A percentile compares a stretch with the other conserved stretches of the same genome.
These are phyloP conservation scores for Trematomus loennbergii DNA, from an alignment of 2,113 vertebrate species.

Conservation along the genomic window DNA sequence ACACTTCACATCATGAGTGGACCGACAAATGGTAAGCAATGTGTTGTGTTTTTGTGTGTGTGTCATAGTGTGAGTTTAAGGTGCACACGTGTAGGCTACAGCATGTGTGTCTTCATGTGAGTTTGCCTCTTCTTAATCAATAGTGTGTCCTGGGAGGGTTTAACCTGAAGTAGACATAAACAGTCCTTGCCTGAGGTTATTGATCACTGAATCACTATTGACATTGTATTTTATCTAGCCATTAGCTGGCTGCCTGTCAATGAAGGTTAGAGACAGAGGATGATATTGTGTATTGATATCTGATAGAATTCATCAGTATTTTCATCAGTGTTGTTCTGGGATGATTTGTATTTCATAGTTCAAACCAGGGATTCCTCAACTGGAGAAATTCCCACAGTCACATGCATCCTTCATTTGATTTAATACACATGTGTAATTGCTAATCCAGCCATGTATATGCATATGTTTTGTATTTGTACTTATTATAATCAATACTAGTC, in stretches of 20 bases:
- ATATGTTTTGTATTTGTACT: background rate
- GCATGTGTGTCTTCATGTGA: background rate
- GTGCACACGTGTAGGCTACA: background rate
- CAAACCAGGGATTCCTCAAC: background rate
- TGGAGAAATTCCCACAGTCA: slow-evolving; percentile 6
- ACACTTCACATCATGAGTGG: slow-evolving; percentile 68
- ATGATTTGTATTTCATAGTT: slow-evolving; percentile 1
- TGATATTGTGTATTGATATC: slow-evolving; percentile 5
- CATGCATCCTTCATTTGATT: background rate
- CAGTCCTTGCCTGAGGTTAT: slow-evolving; percentile 35
- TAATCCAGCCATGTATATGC: background rate
- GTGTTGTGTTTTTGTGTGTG: slow-evolving; percentile 1
- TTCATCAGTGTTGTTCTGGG: background rate
- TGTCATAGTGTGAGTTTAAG: background rate
- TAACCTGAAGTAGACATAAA: slow-evolving; percentile 51
- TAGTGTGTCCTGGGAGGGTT: slow-evolving; percentile 52
- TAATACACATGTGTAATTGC: background rate
- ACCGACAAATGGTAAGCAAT: slow-evolving; percentile 67
- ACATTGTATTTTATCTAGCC: slow-evolving; percentile 43
- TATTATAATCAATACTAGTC: background rate
- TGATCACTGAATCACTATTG: slow-evolving; percentile 54
- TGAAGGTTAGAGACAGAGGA: slow-evolving; percentile 20
- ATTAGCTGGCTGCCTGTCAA: slow-evolving; percentile 24
- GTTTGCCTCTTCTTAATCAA: slow-evolving; percentile 37
- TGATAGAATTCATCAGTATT: background rate